These are phyloP conservation scores for Notiomystis cincta DNA, from an alignment of 2,113 vertebrate species.

Conservation along the genomic window DNA sequence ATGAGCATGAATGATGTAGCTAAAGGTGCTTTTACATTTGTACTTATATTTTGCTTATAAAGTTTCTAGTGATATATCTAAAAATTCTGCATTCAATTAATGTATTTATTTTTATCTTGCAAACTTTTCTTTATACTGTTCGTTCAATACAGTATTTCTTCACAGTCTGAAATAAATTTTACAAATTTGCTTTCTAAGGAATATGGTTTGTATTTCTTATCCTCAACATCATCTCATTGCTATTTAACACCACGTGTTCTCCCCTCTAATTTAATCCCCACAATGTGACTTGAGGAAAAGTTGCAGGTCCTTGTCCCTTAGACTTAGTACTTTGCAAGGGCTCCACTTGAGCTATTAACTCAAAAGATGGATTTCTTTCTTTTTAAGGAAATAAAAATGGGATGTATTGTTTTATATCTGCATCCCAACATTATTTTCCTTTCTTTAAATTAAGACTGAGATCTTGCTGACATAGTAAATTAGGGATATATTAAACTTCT, in stretches of 20 bases:
- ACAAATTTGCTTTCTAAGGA: constrained; percentile 37
- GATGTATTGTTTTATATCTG: neutral
- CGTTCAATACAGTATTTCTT: constrained; percentile 43
- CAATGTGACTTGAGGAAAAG: neutral
- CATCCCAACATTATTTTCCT: neutral
- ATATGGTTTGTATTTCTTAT: constrained; percentile 6
- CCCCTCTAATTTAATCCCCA: neutral
- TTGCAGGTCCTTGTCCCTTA: neutral
- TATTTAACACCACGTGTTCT: neutral
- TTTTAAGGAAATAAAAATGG: neutral
- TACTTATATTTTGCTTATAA: neutral
- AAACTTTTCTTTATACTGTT: constrained; percentile 2
- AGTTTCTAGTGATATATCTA: neutral
- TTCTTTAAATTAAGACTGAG: neutral
- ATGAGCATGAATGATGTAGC: neutral
- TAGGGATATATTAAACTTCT: neutral
- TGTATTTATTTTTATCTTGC: neutral
- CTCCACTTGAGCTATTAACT: neutral
- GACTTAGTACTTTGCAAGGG: neutral
- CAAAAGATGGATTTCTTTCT: constrained; percentile 7
- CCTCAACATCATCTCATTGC: neutral
- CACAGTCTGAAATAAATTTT: constrained; percentile 21
- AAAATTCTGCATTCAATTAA: neutral
- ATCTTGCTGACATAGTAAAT: neutral
- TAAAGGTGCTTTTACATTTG: constrained; percentile 30